Evolutionary conservation across 2,113 vertebrate genomes (phyloP), one percentile per base, ranked within the genome.

Genomic region (Anarrhichthys ocellatus): DNA sequence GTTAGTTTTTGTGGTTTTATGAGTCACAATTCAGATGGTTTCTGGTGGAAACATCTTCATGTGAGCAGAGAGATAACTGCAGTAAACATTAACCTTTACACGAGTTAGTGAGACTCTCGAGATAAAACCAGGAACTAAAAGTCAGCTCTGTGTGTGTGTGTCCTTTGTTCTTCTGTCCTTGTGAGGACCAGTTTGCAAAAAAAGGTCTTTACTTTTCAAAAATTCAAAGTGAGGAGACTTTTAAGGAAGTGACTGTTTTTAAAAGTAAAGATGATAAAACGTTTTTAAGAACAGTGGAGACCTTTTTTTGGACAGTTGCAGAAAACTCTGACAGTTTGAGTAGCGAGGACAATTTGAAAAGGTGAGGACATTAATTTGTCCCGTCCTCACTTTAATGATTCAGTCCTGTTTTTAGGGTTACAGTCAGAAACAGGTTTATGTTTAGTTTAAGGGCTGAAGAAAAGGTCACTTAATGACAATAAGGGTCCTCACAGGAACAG

Each of bases 61-160:
- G 32, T 11, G 36, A 73, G 24, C 24, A 8, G 17, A 18, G 8
- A 20, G 38, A 59, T 14, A n/a, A 56, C 24, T 9, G 32, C 46
- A 29, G 17, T 20, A 22, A 42, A 32, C 11, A 9, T 76, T 15
- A 54, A 54, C n/a, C 62, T 40, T 63, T 44, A n/a, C 9, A 52
- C 1, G 7, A 54, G 7, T 20, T 15, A 66, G 2, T 6, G 24
- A 59, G 32, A 38, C 62, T 46, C 9, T 46, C 5, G 10, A 78
- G 66, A 20, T 46, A n/a, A 80, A 81, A 67, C n/a, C 63, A 74
- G 52, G 79, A 81, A 81, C 50, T 73, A 27, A 11, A 27, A 42
- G 50, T 13, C 36, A 24, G 1, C 50, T 40, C 8, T 29, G 32
- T 56, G 73, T 66, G 46, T 38, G 32, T 13, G 20, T 54, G 22